A percentile compares a stretch with the other conserved stretches of the same genome.
Evolutionary conservation across 2,113 vertebrate genomes (phyloP).

Genomic region (Pampusana beccarii): DNA sequence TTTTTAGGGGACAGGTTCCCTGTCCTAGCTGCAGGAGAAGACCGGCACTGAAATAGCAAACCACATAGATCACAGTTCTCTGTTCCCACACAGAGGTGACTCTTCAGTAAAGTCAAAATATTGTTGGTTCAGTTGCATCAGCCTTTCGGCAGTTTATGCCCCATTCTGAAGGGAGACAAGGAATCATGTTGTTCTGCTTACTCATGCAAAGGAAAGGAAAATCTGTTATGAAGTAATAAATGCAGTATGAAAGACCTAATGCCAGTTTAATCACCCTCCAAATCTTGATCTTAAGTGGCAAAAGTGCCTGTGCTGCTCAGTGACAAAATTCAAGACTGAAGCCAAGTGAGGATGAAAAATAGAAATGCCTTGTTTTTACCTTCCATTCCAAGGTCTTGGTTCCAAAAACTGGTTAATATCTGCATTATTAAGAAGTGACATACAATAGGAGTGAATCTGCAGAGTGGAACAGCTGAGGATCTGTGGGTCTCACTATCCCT

Average conservation of each 20-base stretch:
- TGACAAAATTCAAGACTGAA: not conserved
- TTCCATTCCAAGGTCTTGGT: not conserved
- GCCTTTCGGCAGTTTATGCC: not conserved
- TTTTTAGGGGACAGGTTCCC: not conserved
- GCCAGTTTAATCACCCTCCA: not conserved
- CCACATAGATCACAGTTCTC: not conserved
- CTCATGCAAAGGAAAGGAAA: not conserved
- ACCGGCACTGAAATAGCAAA: not conserved
- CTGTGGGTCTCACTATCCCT: not conserved
- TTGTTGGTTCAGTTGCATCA: not conserved
- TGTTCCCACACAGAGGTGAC: not conserved
- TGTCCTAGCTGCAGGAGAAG: not conserved
- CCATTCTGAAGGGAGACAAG: not conserved
- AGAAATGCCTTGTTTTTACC: not conserved
- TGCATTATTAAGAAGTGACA: not conserved
- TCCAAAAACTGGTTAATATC: not conserved
- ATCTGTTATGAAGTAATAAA: conserved; percentile 26
- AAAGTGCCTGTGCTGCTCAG: not conserved
- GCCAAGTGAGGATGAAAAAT: not conserved
- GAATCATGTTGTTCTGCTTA: conserved; percentile 14
- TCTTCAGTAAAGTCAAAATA: not conserved
- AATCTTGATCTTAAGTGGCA: not conserved
- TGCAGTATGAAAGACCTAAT: not conserved
- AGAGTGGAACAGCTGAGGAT: not conserved
- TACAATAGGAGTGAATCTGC: not conserved